Evolutionary conservation across 2,888 invertebrate genomes (phyloP), one percentile per base, ranked within the genome.

Genomic region (Drosophila siamana): DNA sequence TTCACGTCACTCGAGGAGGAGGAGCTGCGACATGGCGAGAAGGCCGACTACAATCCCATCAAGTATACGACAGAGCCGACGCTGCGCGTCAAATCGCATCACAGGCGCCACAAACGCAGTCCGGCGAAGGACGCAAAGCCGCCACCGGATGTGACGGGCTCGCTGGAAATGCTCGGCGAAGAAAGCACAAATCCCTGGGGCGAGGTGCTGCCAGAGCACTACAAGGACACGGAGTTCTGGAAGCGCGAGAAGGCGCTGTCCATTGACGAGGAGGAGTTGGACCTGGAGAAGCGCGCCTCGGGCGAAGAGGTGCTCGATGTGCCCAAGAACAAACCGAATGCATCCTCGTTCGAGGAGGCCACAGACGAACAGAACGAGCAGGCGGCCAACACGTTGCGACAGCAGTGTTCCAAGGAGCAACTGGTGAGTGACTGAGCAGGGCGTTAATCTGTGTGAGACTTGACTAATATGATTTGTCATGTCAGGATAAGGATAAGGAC

Each of bases 1-100:
- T 94, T 94, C 82, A 94, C 94, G 72, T 94, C 94, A 56, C 93
- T 94, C 79, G 94, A 94, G 89, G 94, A 94, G 90, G 94, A 94
- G 71, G 94, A 94, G 88, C 92, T 93, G 73, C 92, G 93, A 78
- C 86, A 87, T 26, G 87, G 85, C n/a, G 87, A 86, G 3, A 87
- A 90, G 28, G 79, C 78, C 0, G 90, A 92, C 16, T 92, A 88
- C 64, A 89, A 86, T 16, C 89, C 91, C 11, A 91, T 92, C 16
- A 91, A 89, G 28, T 92, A 92, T 33, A 84, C 88, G 4, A 90
- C 87, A 46, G 92, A 92, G 44, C 89, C 91, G 0, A 86, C 86
- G 11, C 54, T 92, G 11, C 91, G 89, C 15, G 90, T 91, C 0
- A 90, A 90, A 40, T 78, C 83, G 0, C 85, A 88, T 44, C 88